Evolutionary conservation across 2,113 vertebrate genomes (phyloP), one percentile per base, ranked within the genome.

Genomic region (Recurvirostra avosetta): DNA sequence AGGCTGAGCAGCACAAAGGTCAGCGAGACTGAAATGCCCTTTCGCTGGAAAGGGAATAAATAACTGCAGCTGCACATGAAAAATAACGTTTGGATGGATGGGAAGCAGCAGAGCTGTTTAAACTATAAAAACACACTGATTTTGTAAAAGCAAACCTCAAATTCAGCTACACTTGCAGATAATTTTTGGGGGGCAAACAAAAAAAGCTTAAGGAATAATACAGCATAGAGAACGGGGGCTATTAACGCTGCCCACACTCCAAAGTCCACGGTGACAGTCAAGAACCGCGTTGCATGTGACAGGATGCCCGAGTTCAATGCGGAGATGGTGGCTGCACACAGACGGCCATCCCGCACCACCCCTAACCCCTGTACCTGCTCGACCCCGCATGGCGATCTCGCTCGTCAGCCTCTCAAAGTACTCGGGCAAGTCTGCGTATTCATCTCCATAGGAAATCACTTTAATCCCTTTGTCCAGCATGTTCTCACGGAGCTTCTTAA

Each of bases 381-480:
- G 90, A 2, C 98, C 99, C 16, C 98, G 97, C 15, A 61, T 98
- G 96, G 98, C 98, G 74, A 99, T 99, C 97, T 99, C 99, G 5
- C 98, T 98, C 27, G 99, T 97, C 94, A 99, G 98, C 75, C 99
- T 98, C 97, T 98, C 98, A 0, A 99, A 99, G 97, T 99, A 99
- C 84, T 99, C 99, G 0, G 99, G 99, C 93, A 99, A 94, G 92
- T 99, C 99, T 1, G 97, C 56, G n/a, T 99, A 99, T 72, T 99
- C 98, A 1, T 99, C 98, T 59, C 99, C 99, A 2, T 99, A 99
- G 63, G 99, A 99, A 94, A 99, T 99, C 78, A 99, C 99, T 94
- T 99, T 99, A 88, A 99, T 99, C 79, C 99, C 99, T 94, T 99
- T 99, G 97, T 99, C 99, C 94, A 99, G 98, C 99, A 99, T 99